Percentiles rank a stretch among this genome's conserved stretches.
These are phyloP conservation scores for Octodonta nipae DNA, from an alignment of 2,888 invertebrate species.

Conservation along the genomic window DNA sequence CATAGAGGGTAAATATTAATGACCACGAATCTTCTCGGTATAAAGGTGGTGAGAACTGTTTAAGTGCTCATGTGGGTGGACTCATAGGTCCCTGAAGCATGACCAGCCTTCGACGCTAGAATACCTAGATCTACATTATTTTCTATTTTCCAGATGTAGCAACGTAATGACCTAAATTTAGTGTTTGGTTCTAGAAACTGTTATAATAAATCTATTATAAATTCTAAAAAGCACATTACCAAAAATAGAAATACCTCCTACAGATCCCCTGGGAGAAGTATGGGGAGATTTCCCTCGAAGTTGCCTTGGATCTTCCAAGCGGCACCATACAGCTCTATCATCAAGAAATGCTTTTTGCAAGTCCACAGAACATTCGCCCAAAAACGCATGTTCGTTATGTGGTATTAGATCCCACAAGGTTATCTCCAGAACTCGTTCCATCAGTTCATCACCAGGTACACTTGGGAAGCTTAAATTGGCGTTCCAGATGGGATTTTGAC, in stretches of 20 bases:
- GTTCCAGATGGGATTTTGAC: conserved; percentile 85
- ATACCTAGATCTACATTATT: too few relatives aligned
- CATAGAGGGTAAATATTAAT: too few relatives aligned
- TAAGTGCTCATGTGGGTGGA: too few relatives aligned
- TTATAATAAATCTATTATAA: too few relatives aligned
- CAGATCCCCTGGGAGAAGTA: conserved; percentile 67
- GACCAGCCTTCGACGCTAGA: too few relatives aligned
- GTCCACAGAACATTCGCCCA: conserved; percentile 71
- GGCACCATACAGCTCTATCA: conserved; percentile 82
- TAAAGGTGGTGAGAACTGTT: too few relatives aligned
- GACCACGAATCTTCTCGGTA: too few relatives aligned
- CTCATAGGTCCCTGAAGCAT: too few relatives aligned
- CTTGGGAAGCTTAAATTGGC: conserved; percentile 74
- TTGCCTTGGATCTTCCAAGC: conserved; percentile 64
- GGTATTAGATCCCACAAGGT: conserved; percentile 80
- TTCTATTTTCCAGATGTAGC: too few relatives aligned
- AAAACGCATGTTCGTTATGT: conserved; percentile 66
- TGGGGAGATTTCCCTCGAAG: conserved; percentile 62
- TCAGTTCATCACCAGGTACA: conserved; percentile 63
- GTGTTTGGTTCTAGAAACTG: too few relatives aligned
- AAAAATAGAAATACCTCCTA: conserved; percentile 28
- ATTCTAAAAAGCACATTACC: too few relatives aligned
- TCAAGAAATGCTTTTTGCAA: conserved; percentile 73
- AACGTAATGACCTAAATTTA: too few relatives aligned
- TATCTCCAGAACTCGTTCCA: conserved; percentile 69